Evolutionary conservation across 2,888 invertebrate species (phyloP), one percentile per base, ranked within the genome.

Genomic region (Cerceris ruficornis): DNA sequence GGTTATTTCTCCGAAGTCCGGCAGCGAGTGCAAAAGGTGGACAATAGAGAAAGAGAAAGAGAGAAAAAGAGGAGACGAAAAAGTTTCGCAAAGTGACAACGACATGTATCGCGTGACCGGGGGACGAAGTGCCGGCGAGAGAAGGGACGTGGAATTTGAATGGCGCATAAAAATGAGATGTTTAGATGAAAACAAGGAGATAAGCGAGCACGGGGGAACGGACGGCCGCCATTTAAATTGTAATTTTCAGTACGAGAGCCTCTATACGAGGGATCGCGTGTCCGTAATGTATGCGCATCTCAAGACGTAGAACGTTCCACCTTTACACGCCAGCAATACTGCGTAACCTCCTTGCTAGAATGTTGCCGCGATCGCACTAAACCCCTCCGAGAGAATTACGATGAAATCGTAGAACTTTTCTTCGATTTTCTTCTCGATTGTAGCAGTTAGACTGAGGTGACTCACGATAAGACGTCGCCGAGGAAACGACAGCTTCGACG

Each of bases 101-200:
- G 83, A 80, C 82, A 77, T 57, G 83, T 86, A 88, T 89, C 89
- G 89, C 89, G 89, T 89, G 89, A 89, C 89, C 84, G 83, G 81
- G 77, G 77, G 75, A 74, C 85, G 82, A 50, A 70, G 76, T 66
- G 64, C 50, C 79, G 65, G 8, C 54, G 69, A 73, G 72, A 85
- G 83, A 74, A 83, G 81, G 85, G 85, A 82, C 67, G 86, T 80
- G 87, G 89, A 90, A 91, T 91, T 91, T 90, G 88, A 91, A 89
- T 90, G 86, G 88, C 85, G 90, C 90, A 90, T 91, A 90, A 91
- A 91, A 91, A 91, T 90, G 90, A 90, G 90, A 90, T 90, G 90
- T 91, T 90, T 89, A 90, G 91, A 91, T 91, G 90, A 90, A 90
- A 91, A 90, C 90, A 88, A 88, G 88, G 74, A 87, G 91, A 91